Conservation (phyloP, 2,888 invertebrate species). For the Dioctria rufipes region DNA sequence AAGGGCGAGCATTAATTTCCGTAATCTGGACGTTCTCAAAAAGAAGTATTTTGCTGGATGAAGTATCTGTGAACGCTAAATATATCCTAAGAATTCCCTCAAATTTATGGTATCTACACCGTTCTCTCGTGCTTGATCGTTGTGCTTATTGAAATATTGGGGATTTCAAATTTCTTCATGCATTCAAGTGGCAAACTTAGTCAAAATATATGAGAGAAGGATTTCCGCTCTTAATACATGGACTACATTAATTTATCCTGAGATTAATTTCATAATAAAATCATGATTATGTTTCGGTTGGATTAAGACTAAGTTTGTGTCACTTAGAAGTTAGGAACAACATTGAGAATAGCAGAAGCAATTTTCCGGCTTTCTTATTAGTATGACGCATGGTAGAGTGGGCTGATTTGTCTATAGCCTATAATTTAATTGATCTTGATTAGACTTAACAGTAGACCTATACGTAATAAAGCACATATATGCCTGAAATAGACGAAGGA, state of each 20-base stretch:
- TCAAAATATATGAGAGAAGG: constrained; percentile 3
- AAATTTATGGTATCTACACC: neutral
- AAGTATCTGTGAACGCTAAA: constrained; percentile 27
- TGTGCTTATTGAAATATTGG: constrained; percentile 7
- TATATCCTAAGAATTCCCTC: neutral
- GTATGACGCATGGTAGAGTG: no score
- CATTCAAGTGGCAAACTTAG: constrained; percentile 18
- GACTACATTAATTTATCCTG: constrained; percentile 20
- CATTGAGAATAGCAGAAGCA: no score
- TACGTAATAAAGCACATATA: no score
- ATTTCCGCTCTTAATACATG: neutral
- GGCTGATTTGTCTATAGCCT: no score
- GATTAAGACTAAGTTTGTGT: no score
- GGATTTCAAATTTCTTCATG: constrained; percentile 22
- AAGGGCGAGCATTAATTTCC: constrained; percentile 33
- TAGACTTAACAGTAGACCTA: no score
- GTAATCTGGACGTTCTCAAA: constrained; percentile 23
- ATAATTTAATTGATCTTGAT: no score
- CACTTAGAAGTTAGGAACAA: no score
- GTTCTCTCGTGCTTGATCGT: constrained; percentile 10
- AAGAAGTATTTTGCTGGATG: neutral
- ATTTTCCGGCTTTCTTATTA: no score
- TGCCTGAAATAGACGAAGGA: no score
- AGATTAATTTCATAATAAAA: constrained; percentile 15
- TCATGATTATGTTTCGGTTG: no score